Conservation (phyloP, 1,140 invertebrate genomes). For the Pemphigus obesinymphae region DNA sequence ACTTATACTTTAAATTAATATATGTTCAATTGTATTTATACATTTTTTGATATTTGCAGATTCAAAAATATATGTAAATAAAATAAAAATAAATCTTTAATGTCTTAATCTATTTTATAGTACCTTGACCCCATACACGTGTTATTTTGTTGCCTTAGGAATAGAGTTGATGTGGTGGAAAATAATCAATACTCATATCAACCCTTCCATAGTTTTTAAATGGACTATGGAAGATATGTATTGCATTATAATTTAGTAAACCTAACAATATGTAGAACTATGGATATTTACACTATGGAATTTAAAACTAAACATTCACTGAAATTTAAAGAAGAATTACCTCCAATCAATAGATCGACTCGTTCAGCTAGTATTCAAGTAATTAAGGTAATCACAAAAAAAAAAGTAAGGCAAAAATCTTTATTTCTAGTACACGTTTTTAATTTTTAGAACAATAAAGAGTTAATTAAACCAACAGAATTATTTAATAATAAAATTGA, state of each 20-base stretch:
- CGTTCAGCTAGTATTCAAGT: background rate
- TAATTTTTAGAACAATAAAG: background rate
- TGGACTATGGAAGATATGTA: background rate
- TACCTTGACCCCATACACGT: constrained; percentile 17
- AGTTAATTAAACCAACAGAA: background rate
- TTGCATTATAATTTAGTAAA: background rate
- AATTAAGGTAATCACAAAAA: background rate
- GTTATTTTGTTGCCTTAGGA: constrained; percentile 29
- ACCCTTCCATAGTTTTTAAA: constrained; percentile 15
- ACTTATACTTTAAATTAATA: background rate
- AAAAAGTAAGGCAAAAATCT: background rate
- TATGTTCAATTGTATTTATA: background rate
- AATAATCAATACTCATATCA: constrained; percentile 28
- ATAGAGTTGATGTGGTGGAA: background rate
- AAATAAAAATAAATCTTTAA: background rate
- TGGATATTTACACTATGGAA: constrained; percentile 7
- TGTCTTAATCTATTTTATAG: background rate
- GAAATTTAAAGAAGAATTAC: constrained; percentile 25
- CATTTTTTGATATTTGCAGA: background rate
- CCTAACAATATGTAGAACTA: background rate
- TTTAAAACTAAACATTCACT: background rate
- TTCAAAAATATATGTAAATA: background rate
- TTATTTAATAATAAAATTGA: constrained; percentile 22
- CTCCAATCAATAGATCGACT: constrained; percentile 16
- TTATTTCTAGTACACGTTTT: background rate